Conservation (phyloP, 2,888 invertebrate genomes). For the Laothoe populi region DNA sequence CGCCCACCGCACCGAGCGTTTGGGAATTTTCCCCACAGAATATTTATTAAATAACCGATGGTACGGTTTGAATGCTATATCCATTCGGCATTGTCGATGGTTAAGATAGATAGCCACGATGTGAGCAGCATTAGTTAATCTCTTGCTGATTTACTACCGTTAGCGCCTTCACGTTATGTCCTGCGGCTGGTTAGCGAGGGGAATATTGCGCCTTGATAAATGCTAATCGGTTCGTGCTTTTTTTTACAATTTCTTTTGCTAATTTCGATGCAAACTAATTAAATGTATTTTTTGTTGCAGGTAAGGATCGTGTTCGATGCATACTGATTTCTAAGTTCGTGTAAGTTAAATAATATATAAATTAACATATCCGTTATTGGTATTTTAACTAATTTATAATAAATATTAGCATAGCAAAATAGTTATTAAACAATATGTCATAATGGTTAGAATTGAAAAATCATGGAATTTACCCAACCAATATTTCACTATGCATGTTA, state of each 20-base stretch:
- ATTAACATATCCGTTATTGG: not conserved
- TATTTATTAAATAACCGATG: constrained; percentile 45
- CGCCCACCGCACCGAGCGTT: constrained; percentile 43
- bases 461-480: not conserved
- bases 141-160: constrained; percentile 22
- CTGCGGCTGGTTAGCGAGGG: constrained; percentile 3
- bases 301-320: not conserved
- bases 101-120: constrained; percentile 21
- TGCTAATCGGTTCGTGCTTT: constrained; percentile 14
- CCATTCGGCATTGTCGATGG: constrained; percentile 19
- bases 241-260: constrained; percentile 6
- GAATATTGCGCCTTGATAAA: constrained; percentile 21
- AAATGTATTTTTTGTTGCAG: constrained; percentile 1
- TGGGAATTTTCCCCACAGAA: constrained; percentile 51
- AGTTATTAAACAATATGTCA: not conserved
- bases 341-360: not conserved
- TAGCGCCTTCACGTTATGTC: constrained; percentile 13
- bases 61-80: constrained; percentile 44
- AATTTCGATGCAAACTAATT: not conserved
- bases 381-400: not conserved
- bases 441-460: not conserved
- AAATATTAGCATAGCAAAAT: not conserved
- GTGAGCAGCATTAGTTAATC: constrained; percentile 23
- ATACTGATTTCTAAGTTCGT: not conserved
- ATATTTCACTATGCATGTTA: no score